phyloP scores from a whole-genome alignment of 1,140 invertebrate species.

The Heliothis virescens region DNA sequence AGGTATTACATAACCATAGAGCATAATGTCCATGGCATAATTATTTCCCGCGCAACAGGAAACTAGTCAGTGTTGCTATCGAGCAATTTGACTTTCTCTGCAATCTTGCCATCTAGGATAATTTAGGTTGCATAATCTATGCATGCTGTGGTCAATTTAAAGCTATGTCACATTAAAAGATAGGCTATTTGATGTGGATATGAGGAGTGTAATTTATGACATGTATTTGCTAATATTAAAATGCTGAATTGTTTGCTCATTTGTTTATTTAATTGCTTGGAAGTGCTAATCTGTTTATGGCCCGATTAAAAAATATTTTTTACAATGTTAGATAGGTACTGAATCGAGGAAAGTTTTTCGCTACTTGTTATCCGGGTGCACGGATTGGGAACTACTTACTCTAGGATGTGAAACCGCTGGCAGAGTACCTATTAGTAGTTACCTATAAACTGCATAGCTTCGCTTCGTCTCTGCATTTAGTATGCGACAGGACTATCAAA shows the following conservation, averaged over 20 bases:
- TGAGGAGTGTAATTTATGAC: too few relatives aligned
- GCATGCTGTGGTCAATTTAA: constrained; percentile 7
- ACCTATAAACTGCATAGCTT: background rate
- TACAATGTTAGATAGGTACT: too few relatives aligned
- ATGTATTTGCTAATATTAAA: too few relatives aligned
- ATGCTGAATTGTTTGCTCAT: too few relatives aligned
- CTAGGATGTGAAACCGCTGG: too few relatives aligned
- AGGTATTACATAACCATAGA: background rate
- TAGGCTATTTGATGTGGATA: background rate
- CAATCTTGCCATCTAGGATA: constrained; percentile 24
- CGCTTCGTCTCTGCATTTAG: background rate
- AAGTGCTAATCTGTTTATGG: too few relatives aligned
- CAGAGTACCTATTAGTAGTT: too few relatives aligned
- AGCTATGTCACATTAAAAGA: background rate
- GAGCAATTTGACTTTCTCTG: constrained; percentile 20
- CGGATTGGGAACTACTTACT: too few relatives aligned
- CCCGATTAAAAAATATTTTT: too few relatives aligned
- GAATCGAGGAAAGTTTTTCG: too few relatives aligned
- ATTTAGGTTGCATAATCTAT: constrained; percentile 20
- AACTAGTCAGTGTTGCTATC: background rate
- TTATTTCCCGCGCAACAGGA: constrained; percentile 20
- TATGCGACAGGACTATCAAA: background rate
- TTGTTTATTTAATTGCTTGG: too few relatives aligned
- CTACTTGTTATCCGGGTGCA: too few relatives aligned
- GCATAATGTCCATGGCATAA: constrained; percentile 19